Evolutionary conservation across 2,888 invertebrate genomes (phyloP).

Genomic region (Metopia argyrocephala): DNA sequence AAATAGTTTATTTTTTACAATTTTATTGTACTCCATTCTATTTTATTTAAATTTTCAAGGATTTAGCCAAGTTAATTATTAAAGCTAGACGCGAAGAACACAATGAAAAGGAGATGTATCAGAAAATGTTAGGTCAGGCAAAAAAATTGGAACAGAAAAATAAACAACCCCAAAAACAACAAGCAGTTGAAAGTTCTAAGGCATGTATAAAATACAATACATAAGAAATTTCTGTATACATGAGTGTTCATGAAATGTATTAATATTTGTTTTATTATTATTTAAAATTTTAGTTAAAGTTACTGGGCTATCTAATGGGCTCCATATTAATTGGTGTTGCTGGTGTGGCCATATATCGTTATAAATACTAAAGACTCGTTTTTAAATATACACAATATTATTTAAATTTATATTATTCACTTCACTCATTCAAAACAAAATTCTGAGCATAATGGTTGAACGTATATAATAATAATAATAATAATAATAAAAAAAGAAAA

Average conservation of each 20-base stretch:
- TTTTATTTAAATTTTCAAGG: slow-evolving; percentile 69
- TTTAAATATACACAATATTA: not conserved
- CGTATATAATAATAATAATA: slow-evolving; percentile 25
- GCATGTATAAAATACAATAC: slow-evolving; percentile 63
- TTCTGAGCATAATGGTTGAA: slow-evolving; percentile 1
- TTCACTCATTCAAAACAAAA: not conserved
- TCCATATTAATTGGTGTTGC: slow-evolving; percentile 86
- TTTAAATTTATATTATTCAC: slow-evolving; percentile 1
- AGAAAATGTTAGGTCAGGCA: slow-evolving; percentile 83
- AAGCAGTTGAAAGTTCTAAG: slow-evolving; percentile 75
- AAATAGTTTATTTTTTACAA: not conserved
- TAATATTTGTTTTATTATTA: slow-evolving; percentile 6
- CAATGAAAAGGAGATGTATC: slow-evolving; percentile 83
- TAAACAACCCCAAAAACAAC: slow-evolving; percentile 72
- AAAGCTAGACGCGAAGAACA: slow-evolving; percentile 81
- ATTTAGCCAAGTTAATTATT: slow-evolving; percentile 80
- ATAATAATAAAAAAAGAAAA: slow-evolving; percentile 17
- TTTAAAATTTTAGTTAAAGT: slow-evolving; percentile 73
- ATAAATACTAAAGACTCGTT: slow-evolving; percentile 80
- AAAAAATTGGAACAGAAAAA: slow-evolving; percentile 77
- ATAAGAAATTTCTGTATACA: not conserved
- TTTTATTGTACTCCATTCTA: not conserved
- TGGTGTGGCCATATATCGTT: slow-evolving; percentile 86
- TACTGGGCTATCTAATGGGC: slow-evolving; percentile 80
- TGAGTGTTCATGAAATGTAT: not conserved